Evolutionary conservation across 2,797 vertebrate species (phyloP).

Genomic region (Dromococcyx pavoninus): DNA sequence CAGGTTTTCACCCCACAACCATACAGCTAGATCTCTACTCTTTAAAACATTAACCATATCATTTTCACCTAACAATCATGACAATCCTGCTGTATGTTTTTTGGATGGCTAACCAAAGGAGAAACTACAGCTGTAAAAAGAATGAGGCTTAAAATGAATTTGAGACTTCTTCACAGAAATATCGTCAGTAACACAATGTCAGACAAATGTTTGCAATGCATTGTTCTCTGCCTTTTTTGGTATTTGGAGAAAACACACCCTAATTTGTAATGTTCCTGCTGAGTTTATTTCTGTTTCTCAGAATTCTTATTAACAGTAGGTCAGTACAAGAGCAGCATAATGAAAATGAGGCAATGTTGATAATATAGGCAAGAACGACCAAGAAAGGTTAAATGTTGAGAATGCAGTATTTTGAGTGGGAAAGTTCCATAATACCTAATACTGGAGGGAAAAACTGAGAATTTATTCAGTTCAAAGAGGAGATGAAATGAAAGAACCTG

Average conservation of each 20-base stretch:
- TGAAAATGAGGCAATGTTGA: slow-evolving; percentile 32
- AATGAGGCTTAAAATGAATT: slow-evolving; percentile 20
- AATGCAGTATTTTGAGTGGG: slow-evolving; percentile 3
- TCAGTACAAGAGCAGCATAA: background rate
- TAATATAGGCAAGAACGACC: background rate
- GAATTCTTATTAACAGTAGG: slow-evolving; percentile 42
- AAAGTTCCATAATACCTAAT: background rate
- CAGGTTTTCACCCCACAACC: background rate
- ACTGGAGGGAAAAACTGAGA: background rate
- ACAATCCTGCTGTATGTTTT: background rate
- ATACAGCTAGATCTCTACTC: background rate
- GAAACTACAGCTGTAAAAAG: slow-evolving; percentile 34
- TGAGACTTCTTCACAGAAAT: slow-evolving; percentile 24
- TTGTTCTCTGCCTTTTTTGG: slow-evolving; percentile 25
- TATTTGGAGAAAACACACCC: slow-evolving; percentile 33
- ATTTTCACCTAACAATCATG: background rate
- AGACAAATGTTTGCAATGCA: slow-evolving; percentile 8
- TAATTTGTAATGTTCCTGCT: slow-evolving; percentile 25
- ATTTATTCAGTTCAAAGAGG: background rate
- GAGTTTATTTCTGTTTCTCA: slow-evolving; percentile 53
- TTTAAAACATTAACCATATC: background rate
- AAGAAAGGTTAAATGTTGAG: slow-evolving; percentile 10
- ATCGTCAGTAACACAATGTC: background rate
- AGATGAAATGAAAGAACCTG: background rate
- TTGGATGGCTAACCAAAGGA: slow-evolving; percentile 18